These are phyloP conservation scores for Drosophila falleni DNA, from an alignment of 2,888 invertebrate genomes.

Conservation along the genomic window DNA sequence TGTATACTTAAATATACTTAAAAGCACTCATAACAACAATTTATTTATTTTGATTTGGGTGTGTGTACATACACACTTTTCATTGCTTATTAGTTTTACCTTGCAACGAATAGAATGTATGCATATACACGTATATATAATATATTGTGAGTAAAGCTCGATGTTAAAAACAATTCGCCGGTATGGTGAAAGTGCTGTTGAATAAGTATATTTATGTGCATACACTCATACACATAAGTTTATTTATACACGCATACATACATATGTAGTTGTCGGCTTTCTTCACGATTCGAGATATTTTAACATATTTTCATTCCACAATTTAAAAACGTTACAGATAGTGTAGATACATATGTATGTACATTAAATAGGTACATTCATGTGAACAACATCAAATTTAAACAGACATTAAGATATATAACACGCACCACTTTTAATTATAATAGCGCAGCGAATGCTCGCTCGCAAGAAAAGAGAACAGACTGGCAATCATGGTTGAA, in stretches of 20 bases:
- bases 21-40: background rate
- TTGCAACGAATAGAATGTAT: background rate
- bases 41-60: background rate
- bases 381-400: background rate
- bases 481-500: slow-evolving; percentile 23
- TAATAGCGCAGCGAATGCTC: background rate
- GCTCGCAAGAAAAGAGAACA: slow-evolving; percentile 10
- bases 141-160: background rate
- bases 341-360: background rate
- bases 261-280: slow-evolving; percentile 1
- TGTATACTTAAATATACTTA: background rate
- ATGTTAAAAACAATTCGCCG: slow-evolving; percentile 1
- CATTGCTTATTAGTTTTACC: background rate
- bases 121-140: background rate
- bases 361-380: background rate
- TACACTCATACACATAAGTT: background rate
- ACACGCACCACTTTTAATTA: slow-evolving; percentile 14
- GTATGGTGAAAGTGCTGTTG: slow-evolving; percentile 13
- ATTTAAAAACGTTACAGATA: background rate
- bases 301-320: slow-evolving; percentile 2
- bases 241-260: background rate
- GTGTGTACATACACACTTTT: background rate
- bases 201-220: background rate
- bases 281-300: slow-evolving; percentile 3
- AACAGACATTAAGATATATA: slow-evolving; percentile 1